Conservation (phyloP, 2,888 invertebrate species). For the Agonum fuliginosum region DNA sequence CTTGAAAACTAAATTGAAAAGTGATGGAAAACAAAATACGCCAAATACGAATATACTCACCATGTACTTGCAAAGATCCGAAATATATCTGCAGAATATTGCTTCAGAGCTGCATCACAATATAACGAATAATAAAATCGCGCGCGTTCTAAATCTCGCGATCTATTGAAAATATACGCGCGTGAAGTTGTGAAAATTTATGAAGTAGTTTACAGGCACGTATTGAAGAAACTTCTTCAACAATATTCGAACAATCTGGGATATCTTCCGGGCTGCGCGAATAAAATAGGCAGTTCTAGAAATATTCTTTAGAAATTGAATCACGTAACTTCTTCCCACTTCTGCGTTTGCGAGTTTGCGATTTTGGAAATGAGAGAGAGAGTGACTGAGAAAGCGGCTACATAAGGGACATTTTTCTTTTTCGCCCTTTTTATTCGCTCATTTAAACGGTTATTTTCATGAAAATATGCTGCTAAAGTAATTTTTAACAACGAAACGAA, state of each 20-base stretch:
- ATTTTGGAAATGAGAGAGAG: slow-evolving; percentile 33
- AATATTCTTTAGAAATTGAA: slow-evolving; percentile 52
- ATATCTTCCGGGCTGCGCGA: slow-evolving; percentile 9
- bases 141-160: slow-evolving; percentile 40
- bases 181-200: slow-evolving; percentile 51
- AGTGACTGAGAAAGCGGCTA: too few relatives aligned
- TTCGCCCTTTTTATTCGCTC: too few relatives aligned
- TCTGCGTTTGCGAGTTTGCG: slow-evolving; percentile 16
- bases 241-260: slow-evolving; percentile 43
- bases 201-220: slow-evolving; percentile 53
- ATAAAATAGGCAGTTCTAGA: slow-evolving; percentile 49
- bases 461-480: too few relatives aligned
- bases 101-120: slow-evolving; percentile 31
- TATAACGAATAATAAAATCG: slow-evolving; percentile 48
- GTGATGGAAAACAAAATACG: slow-evolving; percentile 22
- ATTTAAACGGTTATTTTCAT: too few relatives aligned
- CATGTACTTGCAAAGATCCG: slow-evolving; percentile 18
- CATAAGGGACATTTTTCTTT: too few relatives aligned
- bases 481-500: too few relatives aligned
- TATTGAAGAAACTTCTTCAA: slow-evolving; percentile 45
- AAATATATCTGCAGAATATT: slow-evolving; percentile 40
- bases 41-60: background rate
- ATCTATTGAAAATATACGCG: slow-evolving; percentile 52
- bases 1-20: background rate
- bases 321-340: slow-evolving; percentile 44